These are phyloP conservation scores for Smutsia temminckii DNA, from an alignment of 2,797 vertebrate species.

Conservation along the genomic window DNA sequence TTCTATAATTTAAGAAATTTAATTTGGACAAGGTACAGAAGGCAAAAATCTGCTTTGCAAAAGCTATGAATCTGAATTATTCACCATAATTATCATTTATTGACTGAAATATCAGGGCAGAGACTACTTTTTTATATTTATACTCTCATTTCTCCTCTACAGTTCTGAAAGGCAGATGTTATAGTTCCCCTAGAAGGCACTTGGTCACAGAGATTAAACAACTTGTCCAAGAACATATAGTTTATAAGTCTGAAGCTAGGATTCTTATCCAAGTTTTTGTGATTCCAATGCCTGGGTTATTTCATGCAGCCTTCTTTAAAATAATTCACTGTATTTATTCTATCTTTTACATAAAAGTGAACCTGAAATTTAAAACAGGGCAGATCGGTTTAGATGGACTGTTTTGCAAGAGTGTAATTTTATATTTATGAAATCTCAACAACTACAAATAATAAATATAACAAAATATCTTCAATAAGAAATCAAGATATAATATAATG, in stretches of 20 bases:
- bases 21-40: not conserved
- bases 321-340: not conserved
- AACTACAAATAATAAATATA: not conserved
- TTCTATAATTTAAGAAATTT: not conserved
- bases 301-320: not conserved
- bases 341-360: not conserved
- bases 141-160: not conserved
- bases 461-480: not conserved
- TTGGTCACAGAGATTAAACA: not conserved
- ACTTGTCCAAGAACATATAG: not conserved
- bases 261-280: not conserved
- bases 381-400: not conserved
- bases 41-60: not conserved
- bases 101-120: not conserved
- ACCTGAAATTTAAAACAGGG: not conserved
- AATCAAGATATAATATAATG: not conserved
- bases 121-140: not conserved
- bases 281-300: not conserved
- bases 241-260: not conserved
- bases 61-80: not conserved
- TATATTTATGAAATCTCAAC: not conserved
- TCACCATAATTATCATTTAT: not conserved
- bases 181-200: not conserved
- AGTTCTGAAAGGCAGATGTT: not conserved
- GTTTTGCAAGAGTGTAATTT: constrained; percentile 4